A percentile compares a stretch with the other conserved stretches of the same genome.
Conservation (phyloP, 2,113 vertebrate genomes). For the Arenaria interpres region DNA sequence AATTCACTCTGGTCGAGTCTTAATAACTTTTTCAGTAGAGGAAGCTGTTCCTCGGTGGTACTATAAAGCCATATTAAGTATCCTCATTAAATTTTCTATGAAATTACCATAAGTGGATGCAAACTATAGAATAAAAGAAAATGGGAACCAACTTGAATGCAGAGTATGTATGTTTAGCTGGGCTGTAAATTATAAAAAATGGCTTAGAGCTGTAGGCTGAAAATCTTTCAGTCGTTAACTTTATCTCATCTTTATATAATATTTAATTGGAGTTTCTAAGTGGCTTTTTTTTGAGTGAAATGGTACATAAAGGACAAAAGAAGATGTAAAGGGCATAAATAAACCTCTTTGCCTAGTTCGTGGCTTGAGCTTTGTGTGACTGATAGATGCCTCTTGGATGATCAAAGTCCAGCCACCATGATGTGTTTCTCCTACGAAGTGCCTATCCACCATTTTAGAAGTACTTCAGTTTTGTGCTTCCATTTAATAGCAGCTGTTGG, state of each 20-base stretch:
- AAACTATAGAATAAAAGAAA: neutral
- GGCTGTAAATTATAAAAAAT: neutral
- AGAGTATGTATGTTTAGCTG: neutral
- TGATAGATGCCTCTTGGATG: neutral
- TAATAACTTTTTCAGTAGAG: neutral
- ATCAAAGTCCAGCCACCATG: neutral
- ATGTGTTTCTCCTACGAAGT: neutral
- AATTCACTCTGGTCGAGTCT: accelerated
- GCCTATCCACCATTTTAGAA: neutral
- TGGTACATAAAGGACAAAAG: neutral
- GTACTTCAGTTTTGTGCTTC: neutral
- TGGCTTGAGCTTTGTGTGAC: neutral
- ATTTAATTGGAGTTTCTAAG: neutral
- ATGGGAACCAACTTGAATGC: neutral
- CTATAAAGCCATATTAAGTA: neutral
- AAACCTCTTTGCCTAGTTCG: neutral
- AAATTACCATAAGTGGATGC: neutral
- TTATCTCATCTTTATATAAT: neutral
- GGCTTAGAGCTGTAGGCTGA: neutral
- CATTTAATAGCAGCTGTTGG: neutral
- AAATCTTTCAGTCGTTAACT: neutral
- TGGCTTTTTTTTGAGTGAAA: neutral
- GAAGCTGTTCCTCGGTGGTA: neutral
- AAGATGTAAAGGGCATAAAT: neutral
- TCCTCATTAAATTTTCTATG: neutral